Conservation (phyloP, 53 echinoderm and acorn worm genomes). For the Glandiceps talaboti region DNA sequence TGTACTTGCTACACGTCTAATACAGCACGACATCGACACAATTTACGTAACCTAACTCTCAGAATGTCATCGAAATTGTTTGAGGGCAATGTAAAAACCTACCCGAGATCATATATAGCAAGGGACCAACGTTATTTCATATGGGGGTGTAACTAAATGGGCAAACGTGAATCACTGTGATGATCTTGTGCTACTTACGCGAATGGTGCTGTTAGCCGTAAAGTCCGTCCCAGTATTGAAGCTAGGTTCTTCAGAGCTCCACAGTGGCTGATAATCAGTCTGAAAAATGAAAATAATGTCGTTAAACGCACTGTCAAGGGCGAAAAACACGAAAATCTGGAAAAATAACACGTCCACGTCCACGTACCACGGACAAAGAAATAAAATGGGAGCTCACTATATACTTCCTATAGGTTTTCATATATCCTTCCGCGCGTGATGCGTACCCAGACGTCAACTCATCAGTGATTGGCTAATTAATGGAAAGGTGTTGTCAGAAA, state of each 20-base stretch:
- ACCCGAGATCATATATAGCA: too few species aligned
- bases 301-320: not conserved
- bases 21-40: too few species aligned
- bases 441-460: not conserved
- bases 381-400: not conserved
- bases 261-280: not conserved
- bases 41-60: too few species aligned
- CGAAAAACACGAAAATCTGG: not conserved
- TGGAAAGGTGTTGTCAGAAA: too few species aligned
- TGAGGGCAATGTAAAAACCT: too few species aligned
- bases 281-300: not conserved
- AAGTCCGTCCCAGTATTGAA: not conserved
- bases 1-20: too few species aligned
- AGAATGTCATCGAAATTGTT: too few species aligned
- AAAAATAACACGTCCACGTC: not conserved
- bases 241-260: constrained; percentile 1
- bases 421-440: not conserved
- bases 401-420: not conserved
- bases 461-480: not conserved
- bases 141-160: not conserved
- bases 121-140: too few species aligned
- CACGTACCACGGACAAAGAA: not conserved
- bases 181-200: too few species aligned
- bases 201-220: constrained; percentile 1
- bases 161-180: too few species aligned